A percentile compares a stretch with the other conserved stretches of the same genome.
phyloP scores from a whole-genome alignment of 1,140 invertebrate species.

The Eurytemora carolleeae region DNA sequence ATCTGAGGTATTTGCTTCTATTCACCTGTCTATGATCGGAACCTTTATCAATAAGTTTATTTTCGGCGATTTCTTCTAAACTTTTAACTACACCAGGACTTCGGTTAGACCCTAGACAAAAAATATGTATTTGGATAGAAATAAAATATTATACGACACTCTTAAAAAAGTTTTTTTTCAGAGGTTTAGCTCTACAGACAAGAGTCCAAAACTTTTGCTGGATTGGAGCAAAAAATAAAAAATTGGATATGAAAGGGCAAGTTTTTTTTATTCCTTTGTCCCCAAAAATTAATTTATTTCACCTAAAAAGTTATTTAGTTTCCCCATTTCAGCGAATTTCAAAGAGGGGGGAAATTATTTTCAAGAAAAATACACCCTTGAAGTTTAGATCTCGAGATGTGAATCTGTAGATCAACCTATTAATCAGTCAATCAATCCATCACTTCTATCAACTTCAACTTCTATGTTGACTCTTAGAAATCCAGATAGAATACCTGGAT shows the following conservation, averaged over 20 bases:
- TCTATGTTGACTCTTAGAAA: too few species aligned
- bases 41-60: not conserved
- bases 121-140: not conserved
- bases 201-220: too few species aligned
- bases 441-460: too few species aligned
- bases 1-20: too few species aligned
- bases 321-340: too few species aligned
- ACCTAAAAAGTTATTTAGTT: too few species aligned
- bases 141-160: not conserved
- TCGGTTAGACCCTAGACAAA: not conserved
- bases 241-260: too few species aligned
- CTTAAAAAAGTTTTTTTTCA: not conserved
- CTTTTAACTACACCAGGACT: not conserved
- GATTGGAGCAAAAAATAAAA: too few species aligned
- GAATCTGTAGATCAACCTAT: not conserved
- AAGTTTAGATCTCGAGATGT: not conserved
- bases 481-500: too few species aligned
- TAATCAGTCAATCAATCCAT: too few species aligned
- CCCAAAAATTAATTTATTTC: too few species aligned
- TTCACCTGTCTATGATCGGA: not conserved
- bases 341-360: too few species aligned
- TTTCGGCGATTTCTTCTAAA: not conserved
- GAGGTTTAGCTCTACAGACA: not conserved
- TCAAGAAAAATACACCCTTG: not conserved
- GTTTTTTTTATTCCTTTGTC: not conserved